Evolutionary conservation across 2,113 vertebrate species (phyloP).

Genomic region (Corythornis vintsioides): DNA sequence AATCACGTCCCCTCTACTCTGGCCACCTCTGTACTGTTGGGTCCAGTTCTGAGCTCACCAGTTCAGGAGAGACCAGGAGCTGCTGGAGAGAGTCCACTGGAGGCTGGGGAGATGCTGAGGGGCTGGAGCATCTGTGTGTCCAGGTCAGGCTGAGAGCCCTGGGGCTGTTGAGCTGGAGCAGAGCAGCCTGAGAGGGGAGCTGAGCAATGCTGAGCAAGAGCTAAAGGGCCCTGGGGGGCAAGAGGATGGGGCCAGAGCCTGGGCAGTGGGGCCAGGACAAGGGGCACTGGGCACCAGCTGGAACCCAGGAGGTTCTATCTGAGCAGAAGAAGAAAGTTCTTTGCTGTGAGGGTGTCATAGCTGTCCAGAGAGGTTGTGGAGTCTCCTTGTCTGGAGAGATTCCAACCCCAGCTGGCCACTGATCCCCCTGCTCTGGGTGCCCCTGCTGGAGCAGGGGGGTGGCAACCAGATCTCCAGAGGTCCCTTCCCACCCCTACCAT

Average conservation of each 20-base stretch:
- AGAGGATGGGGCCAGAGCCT: neutral
- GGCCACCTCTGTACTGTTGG: neutral
- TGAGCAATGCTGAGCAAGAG: neutral
- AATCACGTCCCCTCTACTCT: neutral
- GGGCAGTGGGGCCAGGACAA: too few species aligned
- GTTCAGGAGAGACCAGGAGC: too few species aligned
- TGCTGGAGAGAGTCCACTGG: too few species aligned
- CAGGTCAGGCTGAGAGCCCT: too few species aligned
- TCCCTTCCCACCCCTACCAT: too few species aligned
- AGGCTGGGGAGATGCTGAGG: neutral
- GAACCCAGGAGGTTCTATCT: neutral
- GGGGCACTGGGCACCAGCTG: neutral
- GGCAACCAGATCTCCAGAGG: too few species aligned
- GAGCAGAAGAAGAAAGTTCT: neutral
- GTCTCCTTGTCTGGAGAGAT: too few species aligned
- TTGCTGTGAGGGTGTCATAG: neutral
- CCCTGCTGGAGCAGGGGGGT: too few species aligned
- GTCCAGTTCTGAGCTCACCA: neutral
- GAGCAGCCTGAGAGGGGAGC: neutral
- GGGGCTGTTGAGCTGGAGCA: too few species aligned
- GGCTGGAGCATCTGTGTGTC: neutral
- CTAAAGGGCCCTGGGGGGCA: neutral
- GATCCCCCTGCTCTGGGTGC: too few species aligned
- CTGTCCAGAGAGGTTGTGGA: too few species aligned
- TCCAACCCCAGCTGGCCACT: too few species aligned